Conservation (phyloP, 2,113 vertebrate species). For the Sakesphorus luctuosus region DNA sequence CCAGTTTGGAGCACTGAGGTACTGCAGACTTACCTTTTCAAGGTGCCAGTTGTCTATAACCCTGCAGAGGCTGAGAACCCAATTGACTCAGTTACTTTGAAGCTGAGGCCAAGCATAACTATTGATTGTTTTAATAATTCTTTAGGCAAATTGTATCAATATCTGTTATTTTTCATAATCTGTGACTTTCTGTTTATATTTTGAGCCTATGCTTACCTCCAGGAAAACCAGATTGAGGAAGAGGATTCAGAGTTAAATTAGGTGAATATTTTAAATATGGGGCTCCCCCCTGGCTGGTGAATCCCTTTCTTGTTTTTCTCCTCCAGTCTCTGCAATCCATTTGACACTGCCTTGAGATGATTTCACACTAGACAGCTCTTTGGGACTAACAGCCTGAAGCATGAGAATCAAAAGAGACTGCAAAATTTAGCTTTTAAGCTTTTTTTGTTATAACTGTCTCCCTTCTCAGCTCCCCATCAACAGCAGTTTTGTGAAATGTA, state of each 20-base stretch:
- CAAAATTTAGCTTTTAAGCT: slow-evolving; percentile 34
- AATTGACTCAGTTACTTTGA: not conserved
- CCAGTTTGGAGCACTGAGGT: not conserved
- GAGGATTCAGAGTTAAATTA: not conserved
- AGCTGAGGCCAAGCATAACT: not conserved
- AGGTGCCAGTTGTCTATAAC: not conserved
- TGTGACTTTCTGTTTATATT: not conserved
- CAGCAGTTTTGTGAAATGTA: not conserved
- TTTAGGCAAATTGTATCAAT: not conserved
- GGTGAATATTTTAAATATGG: not conserved
- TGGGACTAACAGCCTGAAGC: not conserved
- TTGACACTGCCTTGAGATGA: not conserved
- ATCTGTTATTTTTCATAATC: not conserved
- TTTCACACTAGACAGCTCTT: slow-evolving; percentile 10
- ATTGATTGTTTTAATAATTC: not conserved
- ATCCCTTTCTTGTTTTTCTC: not conserved
- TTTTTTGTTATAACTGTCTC: not conserved
- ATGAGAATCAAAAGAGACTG: not conserved
- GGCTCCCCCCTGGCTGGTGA: not conserved
- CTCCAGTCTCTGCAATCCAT: not conserved
- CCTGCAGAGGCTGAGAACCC: not conserved
- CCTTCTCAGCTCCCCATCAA: not conserved
- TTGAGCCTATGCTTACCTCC: not conserved
- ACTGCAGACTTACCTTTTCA: not conserved
- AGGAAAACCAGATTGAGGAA: not conserved